Conservation (phyloP, 2,888 invertebrate species). For the Synergus umbraculus region DNA sequence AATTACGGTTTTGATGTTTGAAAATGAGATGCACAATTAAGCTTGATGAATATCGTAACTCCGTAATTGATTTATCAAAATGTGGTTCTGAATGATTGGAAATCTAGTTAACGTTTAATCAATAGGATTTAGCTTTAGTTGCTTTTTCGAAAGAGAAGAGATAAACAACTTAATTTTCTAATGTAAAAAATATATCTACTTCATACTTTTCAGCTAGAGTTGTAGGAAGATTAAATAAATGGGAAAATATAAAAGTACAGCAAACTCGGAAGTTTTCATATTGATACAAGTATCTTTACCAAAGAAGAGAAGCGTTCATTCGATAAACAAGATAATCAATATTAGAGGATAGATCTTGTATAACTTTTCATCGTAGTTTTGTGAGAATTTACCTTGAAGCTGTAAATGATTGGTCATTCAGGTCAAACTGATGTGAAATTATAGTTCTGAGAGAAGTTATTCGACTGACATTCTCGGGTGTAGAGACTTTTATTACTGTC, state of each 20-base stretch:
- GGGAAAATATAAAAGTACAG: not conserved
- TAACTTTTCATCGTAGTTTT: conserved; percentile 24
- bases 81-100: not conserved
- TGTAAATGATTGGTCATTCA: conserved; percentile 34
- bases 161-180: not conserved
- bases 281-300: conserved; percentile 22
- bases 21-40: conserved; percentile 2
- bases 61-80: not conserved
- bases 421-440: conserved; percentile 22
- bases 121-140: not conserved
- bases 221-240: not conserved
- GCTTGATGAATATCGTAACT: not conserved
- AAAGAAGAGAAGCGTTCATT: conserved; percentile 20
- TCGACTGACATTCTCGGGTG: not conserved
- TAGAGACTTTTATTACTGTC: not conserved
- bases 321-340: conserved; percentile 33
- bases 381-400: conserved; percentile 11
- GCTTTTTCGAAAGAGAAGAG: not conserved
- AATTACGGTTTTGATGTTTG: not conserved
- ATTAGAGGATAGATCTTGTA: conserved; percentile 1
- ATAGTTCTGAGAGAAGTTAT: not conserved
- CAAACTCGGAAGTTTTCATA: not conserved
- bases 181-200: not conserved
- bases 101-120: not conserved
- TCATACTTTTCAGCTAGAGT: not conserved